A percentile compares a stretch with the other conserved stretches of the same genome.
Conservation (phyloP, 2,888 invertebrate genomes). For the Rutpela maculata region DNA sequence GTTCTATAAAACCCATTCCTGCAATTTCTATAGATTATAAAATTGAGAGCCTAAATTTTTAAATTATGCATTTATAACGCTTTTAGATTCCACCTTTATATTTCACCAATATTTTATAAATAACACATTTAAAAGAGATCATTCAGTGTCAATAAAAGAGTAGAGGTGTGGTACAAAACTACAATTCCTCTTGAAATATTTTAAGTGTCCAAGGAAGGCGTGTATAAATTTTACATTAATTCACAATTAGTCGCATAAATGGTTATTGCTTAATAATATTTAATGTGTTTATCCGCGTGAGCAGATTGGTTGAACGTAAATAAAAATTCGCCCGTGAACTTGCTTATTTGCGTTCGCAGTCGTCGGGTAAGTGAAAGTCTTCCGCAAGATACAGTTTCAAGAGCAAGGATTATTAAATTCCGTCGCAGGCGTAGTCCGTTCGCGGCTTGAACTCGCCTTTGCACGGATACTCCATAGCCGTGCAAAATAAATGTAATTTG, state of each 20-base stretch:
- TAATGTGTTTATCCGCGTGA: conserved; percentile 1
- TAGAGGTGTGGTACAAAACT: not conserved
- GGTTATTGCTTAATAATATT: conserved; percentile 1
- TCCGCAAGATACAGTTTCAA: conserved; percentile 46
- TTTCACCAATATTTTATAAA: not conserved
- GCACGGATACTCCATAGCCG: conserved; percentile 3
- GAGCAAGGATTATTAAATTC: conserved; percentile 41
- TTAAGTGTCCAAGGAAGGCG: not conserved
- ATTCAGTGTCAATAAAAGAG: not conserved
- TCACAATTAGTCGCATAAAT: not conserved
- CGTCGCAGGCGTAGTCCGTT: conserved; percentile 41
- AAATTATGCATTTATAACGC: no score
- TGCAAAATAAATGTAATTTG: not conserved
- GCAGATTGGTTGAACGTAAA: conserved; percentile 22
- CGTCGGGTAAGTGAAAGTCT: conserved; percentile 45
- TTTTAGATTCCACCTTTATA: not conserved
- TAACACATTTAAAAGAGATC: not conserved
- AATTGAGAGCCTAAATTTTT: no score
- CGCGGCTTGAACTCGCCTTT: conserved; percentile 12
- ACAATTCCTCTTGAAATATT: not conserved
- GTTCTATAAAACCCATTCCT: no score
- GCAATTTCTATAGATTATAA: no score
- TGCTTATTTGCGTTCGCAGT: conserved; percentile 23
- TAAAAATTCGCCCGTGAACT: conserved; percentile 41
- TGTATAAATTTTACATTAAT: not conserved